Evolutionary conservation across 2,888 invertebrate species (phyloP), one percentile per base, ranked within the genome.

Genomic region (Autographa pulchrina): DNA sequence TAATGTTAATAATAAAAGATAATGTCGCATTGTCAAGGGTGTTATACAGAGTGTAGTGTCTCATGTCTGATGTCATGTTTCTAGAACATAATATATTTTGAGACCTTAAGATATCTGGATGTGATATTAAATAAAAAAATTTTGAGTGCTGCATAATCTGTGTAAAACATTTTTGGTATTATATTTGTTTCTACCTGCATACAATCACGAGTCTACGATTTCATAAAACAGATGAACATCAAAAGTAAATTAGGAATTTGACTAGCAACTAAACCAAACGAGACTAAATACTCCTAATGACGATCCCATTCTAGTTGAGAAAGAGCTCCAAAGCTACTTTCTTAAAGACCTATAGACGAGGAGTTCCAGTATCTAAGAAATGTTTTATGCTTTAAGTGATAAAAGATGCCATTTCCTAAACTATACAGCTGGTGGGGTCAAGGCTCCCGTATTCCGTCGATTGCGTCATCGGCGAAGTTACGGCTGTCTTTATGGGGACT

Each of bases 401-500:
- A 72, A 78, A 78, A 76, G 20, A 67, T 54, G 52, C 41, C 63
- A 65, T 78, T 70, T 32, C 56, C 25, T 56, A 25, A 65, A 72
- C 72, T 68, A 78, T 54, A 70, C 52, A 68, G 68, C 61, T 69
- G 64, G 69, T 7, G 59, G 64, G 83, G 82, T 78, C 77, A 84
- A 77, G 82, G 84, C 20, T 74, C 60, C 20, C 65, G 66, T 81
- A 79, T 77, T 69, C 67, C 60, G 65, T 80, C 73, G 81, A 78
- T 80, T 70, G 64, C 77, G 73, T 74, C 79, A 83, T 77, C 67
- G 71, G 59, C 68, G 68, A 59, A 83, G 77, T 83, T 82, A 81
- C 74, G 25, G 69, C 62, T 65, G 72, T 72, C 76, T 83, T 83
- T 83, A 83, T 80, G 62, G 70, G 60, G 18, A 70, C 69, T 38